Base-by-base conservation (phyloP, 2,113 vertebrate genomes). In the Mobula hypostoma region DNA sequence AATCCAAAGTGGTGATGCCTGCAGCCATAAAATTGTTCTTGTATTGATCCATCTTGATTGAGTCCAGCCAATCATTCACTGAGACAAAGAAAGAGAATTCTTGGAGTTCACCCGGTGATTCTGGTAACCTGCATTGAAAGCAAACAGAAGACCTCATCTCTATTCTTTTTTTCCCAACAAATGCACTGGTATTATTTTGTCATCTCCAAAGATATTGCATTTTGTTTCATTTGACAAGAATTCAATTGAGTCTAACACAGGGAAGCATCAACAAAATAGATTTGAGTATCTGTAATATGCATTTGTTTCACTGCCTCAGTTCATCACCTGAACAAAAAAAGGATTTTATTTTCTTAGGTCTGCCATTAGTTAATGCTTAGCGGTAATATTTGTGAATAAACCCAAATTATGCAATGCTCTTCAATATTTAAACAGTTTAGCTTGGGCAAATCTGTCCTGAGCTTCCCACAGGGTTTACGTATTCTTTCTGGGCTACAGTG, bases 31-130 rank as follows among this genome's bases (percentile, higher is more conserved):
- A 99, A 96, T 98, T 99, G 96, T 97, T 98, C 95, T 98, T 99
- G 96, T 99, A 99, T 95, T 99, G 98, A 95, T 97, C 98, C 98
- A 99, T 99, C 96, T 99, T 99, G 96, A 99, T 99, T 95, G 98
- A 98, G 96, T 99, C 98, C 96, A 99, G 96, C 98, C 98, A 99
- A 96, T 99, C 98, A 94, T 97, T 97, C 21, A 99, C 98, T 95
- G 98, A 98, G 96, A 99, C 98, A 96, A 98, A 98, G 95, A 98
- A 97, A 94, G 98, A 98, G 96, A 98, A 99, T 96, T 99, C 98
- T 68, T 97, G 95, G 95, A 98, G 97, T 94, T 99, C 98, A 95
- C 97, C 97, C 94, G 98, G 98, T 95, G 98, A 98, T 95, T 99
- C 98, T 96, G 98, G 97, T 95, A 98, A 97, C 96, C 98, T 99